These are phyloP conservation scores for Campaea margaritaria DNA, from an alignment of 2,888 invertebrate species.

Conservation along the genomic window DNA sequence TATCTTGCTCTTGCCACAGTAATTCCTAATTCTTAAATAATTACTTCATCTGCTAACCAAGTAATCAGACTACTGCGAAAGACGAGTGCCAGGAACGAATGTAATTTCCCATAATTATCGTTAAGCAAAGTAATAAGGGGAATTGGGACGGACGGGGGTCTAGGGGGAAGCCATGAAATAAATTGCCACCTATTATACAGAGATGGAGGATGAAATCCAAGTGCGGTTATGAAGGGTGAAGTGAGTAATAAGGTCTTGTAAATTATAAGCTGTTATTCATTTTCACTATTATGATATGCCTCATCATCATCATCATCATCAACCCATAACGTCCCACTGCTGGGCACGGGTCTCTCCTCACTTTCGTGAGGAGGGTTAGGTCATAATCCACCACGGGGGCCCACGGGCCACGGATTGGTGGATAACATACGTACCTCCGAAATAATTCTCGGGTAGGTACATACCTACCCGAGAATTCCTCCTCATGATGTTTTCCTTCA, in stretches of 20 bases:
- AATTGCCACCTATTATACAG: constrained; percentile 32
- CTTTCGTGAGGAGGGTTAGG: no score
- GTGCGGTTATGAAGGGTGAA: constrained; percentile 12
- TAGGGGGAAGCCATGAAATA: constrained; percentile 21
- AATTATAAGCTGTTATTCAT: constrained; percentile 20
- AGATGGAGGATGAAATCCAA: constrained; percentile 20
- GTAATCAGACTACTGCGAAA: constrained; percentile 11
- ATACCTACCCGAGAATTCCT: no score
- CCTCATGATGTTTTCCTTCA: no score
- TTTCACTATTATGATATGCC: neutral
- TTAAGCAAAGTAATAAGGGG: constrained; percentile 34
- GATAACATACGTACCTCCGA: no score
- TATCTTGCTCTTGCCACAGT: neutral
- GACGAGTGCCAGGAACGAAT: constrained; percentile 21
- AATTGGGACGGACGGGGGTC: constrained; percentile 9
- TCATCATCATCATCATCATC: no score
- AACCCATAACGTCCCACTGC: no score
- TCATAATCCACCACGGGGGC: no score
- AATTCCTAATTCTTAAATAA: constrained; percentile 2
- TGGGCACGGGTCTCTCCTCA: no score
- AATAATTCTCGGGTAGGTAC: no score
- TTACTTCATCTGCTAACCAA: constrained; percentile 8
- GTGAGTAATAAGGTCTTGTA: constrained; percentile 15
- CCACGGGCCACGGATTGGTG: no score
- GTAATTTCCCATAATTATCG: constrained; percentile 32